Conservation (phyloP, 1,140 invertebrate species). For the Drosophila littoralis region DNA sequence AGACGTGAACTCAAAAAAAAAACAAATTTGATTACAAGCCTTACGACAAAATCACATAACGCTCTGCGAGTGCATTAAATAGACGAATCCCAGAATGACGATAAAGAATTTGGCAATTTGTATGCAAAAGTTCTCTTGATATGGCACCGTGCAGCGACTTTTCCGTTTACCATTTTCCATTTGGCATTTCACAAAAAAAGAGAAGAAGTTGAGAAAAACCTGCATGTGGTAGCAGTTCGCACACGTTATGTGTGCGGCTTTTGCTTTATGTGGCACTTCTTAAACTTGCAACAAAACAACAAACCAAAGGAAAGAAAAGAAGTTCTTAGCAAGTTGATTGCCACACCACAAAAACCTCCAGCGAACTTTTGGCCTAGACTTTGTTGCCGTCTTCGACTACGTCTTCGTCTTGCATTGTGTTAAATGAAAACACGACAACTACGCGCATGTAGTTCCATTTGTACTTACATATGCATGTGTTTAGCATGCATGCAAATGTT, state of each 20-base stretch:
- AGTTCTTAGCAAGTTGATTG: constrained; percentile 26
- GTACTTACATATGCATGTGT: constrained; percentile 1
- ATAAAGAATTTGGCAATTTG: constrained; percentile 10
- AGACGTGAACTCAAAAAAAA: no score
- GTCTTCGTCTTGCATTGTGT: constrained; percentile 9
- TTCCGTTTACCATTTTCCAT: constrained; percentile 13
- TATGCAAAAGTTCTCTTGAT: not conserved
- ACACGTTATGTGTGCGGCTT: constrained; percentile 10
- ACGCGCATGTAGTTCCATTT: not conserved
- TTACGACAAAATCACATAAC: not conserved
- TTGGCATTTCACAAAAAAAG: constrained; percentile 4
- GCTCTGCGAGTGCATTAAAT: not conserved
- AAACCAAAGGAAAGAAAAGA: constrained; percentile 1
- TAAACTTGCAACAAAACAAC: constrained; percentile 13
- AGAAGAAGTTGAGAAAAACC: not conserved
- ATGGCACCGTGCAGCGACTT: constrained; percentile 1
- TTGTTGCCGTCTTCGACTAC: constrained; percentile 28
- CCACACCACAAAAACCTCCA: not conserved
- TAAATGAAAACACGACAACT: constrained; percentile 7
- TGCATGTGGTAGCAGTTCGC: constrained; percentile 15
- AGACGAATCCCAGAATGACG: not conserved
- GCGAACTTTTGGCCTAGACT: constrained; percentile 45
- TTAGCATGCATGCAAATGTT: not conserved
- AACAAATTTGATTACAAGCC: not conserved
- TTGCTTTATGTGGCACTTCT: constrained; percentile 32